These are phyloP conservation scores for Strongylocentrotus purpuratus DNA, from an alignment of 35 echinoderm and acorn worm species.

Conservation along the genomic window DNA sequence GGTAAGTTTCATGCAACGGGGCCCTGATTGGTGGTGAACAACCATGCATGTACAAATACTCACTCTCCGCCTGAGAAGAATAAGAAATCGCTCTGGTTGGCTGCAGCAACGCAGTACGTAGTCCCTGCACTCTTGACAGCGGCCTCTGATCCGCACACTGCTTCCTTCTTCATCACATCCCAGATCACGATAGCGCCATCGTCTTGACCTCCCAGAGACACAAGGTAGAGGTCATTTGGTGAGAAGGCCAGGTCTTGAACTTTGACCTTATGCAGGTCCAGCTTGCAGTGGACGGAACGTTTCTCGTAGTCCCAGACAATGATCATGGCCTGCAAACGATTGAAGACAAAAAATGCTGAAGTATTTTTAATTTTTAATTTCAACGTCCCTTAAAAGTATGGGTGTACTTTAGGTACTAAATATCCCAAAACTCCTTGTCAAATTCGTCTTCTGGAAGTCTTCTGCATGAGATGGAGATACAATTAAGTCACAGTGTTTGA, in stretches of 20 bases:
- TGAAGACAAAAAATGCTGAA: too few relatives aligned
- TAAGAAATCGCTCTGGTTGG: slow-evolving; percentile 73
- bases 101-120: slow-evolving; percentile 80
- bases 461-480: too few relatives aligned
- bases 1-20: too few relatives aligned
- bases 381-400: too few relatives aligned
- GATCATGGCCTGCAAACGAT: slow-evolving; percentile 73
- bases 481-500: too few relatives aligned
- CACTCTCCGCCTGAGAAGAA: slow-evolving; percentile 98
- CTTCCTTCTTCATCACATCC: slow-evolving; percentile 81
- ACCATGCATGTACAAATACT: slow-evolving; percentile 49
- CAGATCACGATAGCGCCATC: slow-evolving; percentile 94
- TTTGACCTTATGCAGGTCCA: slow-evolving; percentile 96
- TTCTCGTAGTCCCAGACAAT: slow-evolving; percentile 92
- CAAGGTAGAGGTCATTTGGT: slow-evolving; percentile 80
- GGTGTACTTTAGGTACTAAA: too few relatives aligned
- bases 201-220: slow-evolving; percentile 90
- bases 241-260: slow-evolving; percentile 96
- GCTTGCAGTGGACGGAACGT: slow-evolving; percentile 63
- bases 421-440: too few relatives aligned
- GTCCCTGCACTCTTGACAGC: slow-evolving; percentile 89
- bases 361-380: too few relatives aligned
- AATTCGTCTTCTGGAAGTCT: too few relatives aligned
- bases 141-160: slow-evolving; percentile 87
- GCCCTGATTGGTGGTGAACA: too few relatives aligned